Conservation (phyloP, 2,888 invertebrate species). For the Panopea generosa region DNA sequence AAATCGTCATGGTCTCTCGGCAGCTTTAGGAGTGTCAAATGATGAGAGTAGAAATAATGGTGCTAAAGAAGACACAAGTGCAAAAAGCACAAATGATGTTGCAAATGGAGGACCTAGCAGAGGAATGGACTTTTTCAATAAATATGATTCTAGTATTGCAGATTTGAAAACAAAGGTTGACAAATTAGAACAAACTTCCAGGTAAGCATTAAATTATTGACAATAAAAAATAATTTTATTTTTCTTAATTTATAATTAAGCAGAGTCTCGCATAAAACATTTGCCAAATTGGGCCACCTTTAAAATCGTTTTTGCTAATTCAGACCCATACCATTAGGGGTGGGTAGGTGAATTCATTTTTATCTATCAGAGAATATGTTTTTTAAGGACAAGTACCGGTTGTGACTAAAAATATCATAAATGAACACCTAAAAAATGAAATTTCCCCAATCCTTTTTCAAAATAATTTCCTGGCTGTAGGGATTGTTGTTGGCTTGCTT, state of each 20-base stretch:
- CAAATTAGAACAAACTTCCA: conserved; percentile 79
- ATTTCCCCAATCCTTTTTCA: no score
- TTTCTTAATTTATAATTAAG: conserved; percentile 10
- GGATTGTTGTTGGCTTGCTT: no score
- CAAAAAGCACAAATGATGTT: conserved; percentile 9
- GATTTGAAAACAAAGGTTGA: conserved; percentile 83
- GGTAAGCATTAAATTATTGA: conserved; percentile 60
- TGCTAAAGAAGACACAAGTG: conserved; percentile 10
- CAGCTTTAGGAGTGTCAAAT: conserved; percentile 2
- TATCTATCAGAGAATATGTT: no score
- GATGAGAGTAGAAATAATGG: conserved; percentile 26
- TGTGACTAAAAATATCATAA: no score
- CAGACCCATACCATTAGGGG: no score
- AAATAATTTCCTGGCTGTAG: no score
- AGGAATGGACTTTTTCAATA: conserved; percentile 84
- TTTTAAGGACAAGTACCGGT: no score
- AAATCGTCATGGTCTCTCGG: background rate
- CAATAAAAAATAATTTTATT: background rate
- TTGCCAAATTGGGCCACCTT: no score
- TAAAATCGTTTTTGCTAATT: no score
- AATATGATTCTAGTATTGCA: conserved; percentile 85
- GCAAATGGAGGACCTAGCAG: conserved; percentile 17
- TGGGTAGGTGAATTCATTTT: no score
- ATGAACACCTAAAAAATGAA: no score
- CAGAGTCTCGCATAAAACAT: no score